A percentile compares a stretch with the other conserved stretches of the same genome.
Conservation (phyloP, 2,797 vertebrate genomes). For the Toxotes lorentzi region DNA sequence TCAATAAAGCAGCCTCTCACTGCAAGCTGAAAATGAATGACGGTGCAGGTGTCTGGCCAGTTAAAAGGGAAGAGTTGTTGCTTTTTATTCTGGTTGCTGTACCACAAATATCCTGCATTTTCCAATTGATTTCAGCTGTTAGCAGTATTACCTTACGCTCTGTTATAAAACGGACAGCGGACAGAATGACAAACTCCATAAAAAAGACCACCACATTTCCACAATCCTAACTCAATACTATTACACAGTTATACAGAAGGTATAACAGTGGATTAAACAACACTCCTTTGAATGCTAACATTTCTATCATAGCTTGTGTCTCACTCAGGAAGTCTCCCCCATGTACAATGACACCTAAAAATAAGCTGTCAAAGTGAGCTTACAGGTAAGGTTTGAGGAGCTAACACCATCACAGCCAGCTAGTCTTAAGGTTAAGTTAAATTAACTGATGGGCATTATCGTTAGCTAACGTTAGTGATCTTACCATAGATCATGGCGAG, state of each 20-base stretch:
- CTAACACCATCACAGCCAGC: constrained; percentile 33
- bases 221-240: no score
- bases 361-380: constrained; percentile 22
- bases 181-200: background rate
- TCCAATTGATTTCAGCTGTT: background rate
- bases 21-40: background rate
- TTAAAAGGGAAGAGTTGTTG: background rate
- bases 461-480: constrained; percentile 30
- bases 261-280: background rate
- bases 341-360: background rate
- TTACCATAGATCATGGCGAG: constrained; percentile 95
- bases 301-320: background rate
- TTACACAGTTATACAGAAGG: no score
- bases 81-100: background rate
- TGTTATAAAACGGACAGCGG: background rate
- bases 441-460: background rate
- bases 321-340: background rate
- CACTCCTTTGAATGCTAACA: background rate
- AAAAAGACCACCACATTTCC: no score
- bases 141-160: background rate
- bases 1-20: background rate
- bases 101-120: background rate
- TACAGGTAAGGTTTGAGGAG: constrained; percentile 22
- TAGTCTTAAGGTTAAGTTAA: constrained; percentile 39
- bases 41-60: background rate